Percentiles rank a stretch among this genome's conserved stretches.
Evolutionary conservation across 2,113 vertebrate genomes (phyloP).

Genomic region (Eurystomus gularis): DNA sequence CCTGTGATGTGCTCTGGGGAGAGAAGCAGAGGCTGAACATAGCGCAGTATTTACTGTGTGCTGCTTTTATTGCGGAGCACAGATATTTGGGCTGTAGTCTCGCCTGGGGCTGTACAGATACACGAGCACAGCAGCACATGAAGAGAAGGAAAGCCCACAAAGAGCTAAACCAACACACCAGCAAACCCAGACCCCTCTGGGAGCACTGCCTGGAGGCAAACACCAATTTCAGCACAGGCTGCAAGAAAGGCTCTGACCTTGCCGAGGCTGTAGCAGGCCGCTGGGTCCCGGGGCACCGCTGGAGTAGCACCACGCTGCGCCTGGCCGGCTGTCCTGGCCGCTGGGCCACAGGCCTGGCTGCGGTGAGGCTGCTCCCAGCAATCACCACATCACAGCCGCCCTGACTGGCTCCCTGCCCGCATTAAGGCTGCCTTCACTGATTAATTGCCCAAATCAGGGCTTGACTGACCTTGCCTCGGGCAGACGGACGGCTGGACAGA

Average conservation of each 20-base stretch:
- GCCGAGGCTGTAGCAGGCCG: accelerated
- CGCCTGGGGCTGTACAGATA: not conserved
- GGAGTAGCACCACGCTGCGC: accelerated
- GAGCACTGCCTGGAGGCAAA: not conserved
- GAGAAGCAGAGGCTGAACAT: not conserved
- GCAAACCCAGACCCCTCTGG: not conserved
- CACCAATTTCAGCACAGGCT: not conserved
- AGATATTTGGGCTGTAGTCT: too few relatives aligned
- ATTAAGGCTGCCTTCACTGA: not conserved
- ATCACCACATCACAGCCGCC: accelerated
- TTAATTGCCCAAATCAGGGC: not conserved
- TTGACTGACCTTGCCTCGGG: too few relatives aligned
- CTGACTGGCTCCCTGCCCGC: not conserved
- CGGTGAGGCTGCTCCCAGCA: accelerated
- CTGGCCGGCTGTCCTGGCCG: accelerated
- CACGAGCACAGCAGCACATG: accelerated
- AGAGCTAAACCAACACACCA: not conserved
- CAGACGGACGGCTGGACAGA: too few relatives aligned
- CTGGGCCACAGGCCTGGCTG: not conserved
- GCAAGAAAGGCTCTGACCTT: not conserved
- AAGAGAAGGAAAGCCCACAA: not conserved
- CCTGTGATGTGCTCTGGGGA: not conserved
- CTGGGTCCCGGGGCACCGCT: not conserved
- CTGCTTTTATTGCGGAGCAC: not conserved
- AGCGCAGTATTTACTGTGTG: not conserved